A percentile compares a stretch with the other conserved stretches of the same genome.
Evolutionary conservation across 1,140 invertebrate species (phyloP).

Genomic region (Heliothis subflexa): DNA sequence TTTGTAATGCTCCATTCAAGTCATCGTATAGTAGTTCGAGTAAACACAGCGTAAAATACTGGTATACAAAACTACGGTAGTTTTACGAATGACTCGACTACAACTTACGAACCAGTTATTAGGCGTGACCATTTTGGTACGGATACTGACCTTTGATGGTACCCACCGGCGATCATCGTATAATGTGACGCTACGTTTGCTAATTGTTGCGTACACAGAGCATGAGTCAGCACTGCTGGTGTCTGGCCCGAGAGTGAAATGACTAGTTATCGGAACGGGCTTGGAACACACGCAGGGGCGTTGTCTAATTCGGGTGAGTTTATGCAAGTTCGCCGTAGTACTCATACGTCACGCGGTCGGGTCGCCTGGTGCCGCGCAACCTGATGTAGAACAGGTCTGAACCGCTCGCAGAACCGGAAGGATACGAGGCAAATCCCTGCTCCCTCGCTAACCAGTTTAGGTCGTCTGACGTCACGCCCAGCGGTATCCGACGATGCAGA

Average conservation of each 20-base stretch:
- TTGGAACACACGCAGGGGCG: slow-evolving; percentile 35
- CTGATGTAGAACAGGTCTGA: slow-evolving; percentile 84
- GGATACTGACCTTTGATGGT: slow-evolving; percentile 85
- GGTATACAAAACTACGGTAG: slow-evolving; percentile 78
- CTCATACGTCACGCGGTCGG: slow-evolving; percentile 75
- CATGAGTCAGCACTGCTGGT: slow-evolving; percentile 77
- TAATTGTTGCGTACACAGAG: slow-evolving; percentile 79
- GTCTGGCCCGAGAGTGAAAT: slow-evolving; percentile 68
- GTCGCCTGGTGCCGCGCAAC: slow-evolving; percentile 75
- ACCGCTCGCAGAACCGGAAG: slow-evolving; percentile 85
- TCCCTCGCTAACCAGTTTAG: slow-evolving; percentile 86
- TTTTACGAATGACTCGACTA: slow-evolving; percentile 81
- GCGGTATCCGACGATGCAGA: slow-evolving; percentile 85
- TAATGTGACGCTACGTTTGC: slow-evolving; percentile 75
- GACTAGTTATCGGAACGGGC: slow-evolving; percentile 56
- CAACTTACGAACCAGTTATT: slow-evolving; percentile 85
- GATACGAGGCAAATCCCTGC: slow-evolving; percentile 86
- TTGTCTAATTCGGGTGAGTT: slow-evolving; percentile 44
- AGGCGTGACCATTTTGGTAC: slow-evolving; percentile 85
- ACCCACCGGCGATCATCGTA: slow-evolving; percentile 70
- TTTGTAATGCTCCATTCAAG: slow-evolving; percentile 67
- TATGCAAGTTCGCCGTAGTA: slow-evolving; percentile 48
- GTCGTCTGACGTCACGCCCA: slow-evolving; percentile 85
- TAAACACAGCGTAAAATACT: slow-evolving; percentile 81
- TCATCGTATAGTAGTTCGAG: slow-evolving; percentile 70